Percentiles rank a stretch among this genome's conserved stretches.
Conservation (phyloP, 2,113 vertebrate species). For the Callionymus lyra region DNA sequence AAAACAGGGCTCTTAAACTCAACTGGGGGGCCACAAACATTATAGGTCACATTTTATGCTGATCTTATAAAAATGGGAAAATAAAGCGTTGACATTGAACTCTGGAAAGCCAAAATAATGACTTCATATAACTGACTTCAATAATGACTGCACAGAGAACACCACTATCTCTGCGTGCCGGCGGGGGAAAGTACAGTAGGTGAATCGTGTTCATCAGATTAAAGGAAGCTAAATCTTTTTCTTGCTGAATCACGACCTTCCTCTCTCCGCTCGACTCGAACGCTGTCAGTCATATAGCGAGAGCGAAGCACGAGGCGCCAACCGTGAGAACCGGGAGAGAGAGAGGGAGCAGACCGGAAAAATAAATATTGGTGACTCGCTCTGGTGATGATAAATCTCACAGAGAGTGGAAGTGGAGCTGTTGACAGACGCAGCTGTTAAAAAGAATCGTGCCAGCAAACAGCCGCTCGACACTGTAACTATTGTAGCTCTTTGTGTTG, state of each 20-base stretch:
- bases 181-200: slow-evolving; percentile 1
- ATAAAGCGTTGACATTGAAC: no score
- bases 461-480: slow-evolving; percentile 3
- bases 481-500: slow-evolving; percentile 5
- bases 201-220: slow-evolving; percentile 25
- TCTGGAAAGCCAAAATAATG: no score
- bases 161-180: slow-evolving; percentile 1
- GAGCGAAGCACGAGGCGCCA: slow-evolving; percentile 17
- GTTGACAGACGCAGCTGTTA: slow-evolving; percentile 27
- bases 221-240: slow-evolving; percentile 18
- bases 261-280: slow-evolving; percentile 15
- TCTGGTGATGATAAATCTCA: slow-evolving; percentile 26
- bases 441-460: slow-evolving; percentile 26
- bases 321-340: slow-evolving; percentile 15
- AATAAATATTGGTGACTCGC: slow-evolving; percentile 41
- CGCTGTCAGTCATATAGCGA: slow-evolving; percentile 8
- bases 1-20: no score
- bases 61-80: no score
- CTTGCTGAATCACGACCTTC: slow-evolving; percentile 44
- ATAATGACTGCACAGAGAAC: slow-evolving; percentile 5
- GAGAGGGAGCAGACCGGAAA: slow-evolving; percentile 21
- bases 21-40: no score
- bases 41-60: no score
- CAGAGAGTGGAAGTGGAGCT: slow-evolving; percentile 17
- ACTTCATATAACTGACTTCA: slow-evolving; percentile 11